Conservation (phyloP, 2,888 invertebrate species). For the Temnothorax ravouxi region DNA sequence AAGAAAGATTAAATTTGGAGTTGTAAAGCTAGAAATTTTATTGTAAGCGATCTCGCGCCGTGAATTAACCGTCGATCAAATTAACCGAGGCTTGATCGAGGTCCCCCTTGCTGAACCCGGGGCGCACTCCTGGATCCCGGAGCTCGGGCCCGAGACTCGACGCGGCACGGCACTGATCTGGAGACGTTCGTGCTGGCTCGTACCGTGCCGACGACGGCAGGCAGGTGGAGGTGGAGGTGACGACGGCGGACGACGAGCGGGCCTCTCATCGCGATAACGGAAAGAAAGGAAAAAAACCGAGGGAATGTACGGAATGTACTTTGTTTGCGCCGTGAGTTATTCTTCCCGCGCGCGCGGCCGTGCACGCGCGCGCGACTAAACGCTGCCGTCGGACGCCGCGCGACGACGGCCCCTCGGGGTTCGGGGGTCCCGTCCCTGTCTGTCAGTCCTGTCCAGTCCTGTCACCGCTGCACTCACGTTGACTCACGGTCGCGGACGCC, state of each 20-base stretch:
- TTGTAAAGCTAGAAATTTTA: background rate
- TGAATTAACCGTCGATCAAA: background rate
- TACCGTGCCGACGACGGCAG: background rate
- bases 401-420: background rate
- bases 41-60: background rate
- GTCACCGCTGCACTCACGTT: background rate
- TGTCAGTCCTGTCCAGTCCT: background rate
- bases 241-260: background rate
- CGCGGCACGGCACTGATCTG: background rate
- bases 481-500: constrained; percentile 24
- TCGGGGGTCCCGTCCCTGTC: too few relatives aligned
- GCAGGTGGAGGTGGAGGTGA: background rate
- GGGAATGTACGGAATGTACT: background rate
- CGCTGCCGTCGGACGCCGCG: background rate
- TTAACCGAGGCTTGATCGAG: background rate
- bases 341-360: background rate
- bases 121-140: background rate
- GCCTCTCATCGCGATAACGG: background rate
- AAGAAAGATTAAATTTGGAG: background rate
- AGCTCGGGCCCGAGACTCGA: background rate
- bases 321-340: background rate
- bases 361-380: background rate
- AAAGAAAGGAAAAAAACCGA: background rate
- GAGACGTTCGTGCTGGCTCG: constrained; percentile 26
- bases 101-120: background rate